These are phyloP conservation scores for Illadopsis cleaveri DNA, from an alignment of 2,113 vertebrate genomes.

Conservation along the genomic window DNA sequence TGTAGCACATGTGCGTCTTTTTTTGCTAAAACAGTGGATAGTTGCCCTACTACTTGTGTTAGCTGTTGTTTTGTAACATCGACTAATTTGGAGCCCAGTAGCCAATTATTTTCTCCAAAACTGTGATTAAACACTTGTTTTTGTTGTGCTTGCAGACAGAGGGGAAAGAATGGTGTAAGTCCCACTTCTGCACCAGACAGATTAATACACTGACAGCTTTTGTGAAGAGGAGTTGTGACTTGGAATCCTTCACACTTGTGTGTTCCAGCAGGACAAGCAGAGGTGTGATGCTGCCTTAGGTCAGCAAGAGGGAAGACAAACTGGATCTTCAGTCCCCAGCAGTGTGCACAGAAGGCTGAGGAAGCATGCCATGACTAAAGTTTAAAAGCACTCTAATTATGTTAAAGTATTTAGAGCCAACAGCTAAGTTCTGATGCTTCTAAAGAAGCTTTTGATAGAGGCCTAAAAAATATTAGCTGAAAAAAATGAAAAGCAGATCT, in stretches of 20 bases:
- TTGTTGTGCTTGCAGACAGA: neutral
- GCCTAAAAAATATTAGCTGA: conserved; percentile 11
- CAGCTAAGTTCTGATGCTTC: neutral
- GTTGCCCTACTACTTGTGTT: neutral
- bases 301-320: neutral
- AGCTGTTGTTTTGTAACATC: neutral
- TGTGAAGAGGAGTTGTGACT: neutral
- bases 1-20: neutral
- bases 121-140: neutral
- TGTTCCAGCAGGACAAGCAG: neutral
- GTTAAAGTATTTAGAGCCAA: neutral
- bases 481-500: neutral
- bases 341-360: neutral
- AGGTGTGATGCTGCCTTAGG: neutral
- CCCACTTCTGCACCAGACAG: neutral
- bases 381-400: neutral
- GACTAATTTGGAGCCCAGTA: neutral
- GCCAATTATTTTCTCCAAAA: neutral
- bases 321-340: neutral
- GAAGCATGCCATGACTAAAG: neutral
- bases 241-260: neutral
- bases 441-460: neutral
- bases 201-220: neutral
- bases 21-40: neutral
- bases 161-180: neutral